Evolutionary conservation across 2,888 invertebrate genomes (phyloP), one percentile per base, ranked within the genome.

Genomic region (Calephelis perditalis): DNA sequence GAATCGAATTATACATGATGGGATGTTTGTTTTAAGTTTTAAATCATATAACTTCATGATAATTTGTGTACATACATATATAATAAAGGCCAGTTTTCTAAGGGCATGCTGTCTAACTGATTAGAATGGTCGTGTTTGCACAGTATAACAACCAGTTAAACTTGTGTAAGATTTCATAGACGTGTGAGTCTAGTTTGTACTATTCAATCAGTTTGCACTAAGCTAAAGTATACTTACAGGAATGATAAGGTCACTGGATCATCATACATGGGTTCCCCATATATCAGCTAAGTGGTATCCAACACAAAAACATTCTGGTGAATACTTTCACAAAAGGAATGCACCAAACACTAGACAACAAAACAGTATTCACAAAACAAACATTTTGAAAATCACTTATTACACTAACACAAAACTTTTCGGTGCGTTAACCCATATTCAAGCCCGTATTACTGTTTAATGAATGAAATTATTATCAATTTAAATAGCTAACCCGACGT

Each of bases 401-500:
- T 73, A 78, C 79, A 75, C 78, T 73, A 75, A 72, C 74, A 75
- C 77, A 77, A 77, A 78, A 78, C 79, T 79, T 79, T 75, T 57
- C 76, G 65, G 68, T 70, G 68, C 82, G 81, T 85, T 89, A 88
- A 88, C 88, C 89, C 88, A 88, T 88, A 86, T 87, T 86, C 84
- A 82, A 81, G 74, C 81, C 79, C 76, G 77, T 82, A 84, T 81
- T 81, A 84, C 86, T 79, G 83, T 82, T 82, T 86, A 90, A 88
- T 87, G 79, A 86, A 87, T 78, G 76, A 79, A 87, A 87, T 88
- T 88, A 88, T 86, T 84, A 86, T 80, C 88, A 89, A 90, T 90
- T 88, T 88, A 84, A 76, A 79, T 78, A 79, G 81, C 81, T 78
- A 78, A 78, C 80, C 73, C 79, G 80, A 86, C 85, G 86, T 86